Percentiles rank a stretch among this genome's conserved stretches.
Evolutionary conservation across 2,797 vertebrate species (phyloP).

Genomic region (Anabas testudineus): DNA sequence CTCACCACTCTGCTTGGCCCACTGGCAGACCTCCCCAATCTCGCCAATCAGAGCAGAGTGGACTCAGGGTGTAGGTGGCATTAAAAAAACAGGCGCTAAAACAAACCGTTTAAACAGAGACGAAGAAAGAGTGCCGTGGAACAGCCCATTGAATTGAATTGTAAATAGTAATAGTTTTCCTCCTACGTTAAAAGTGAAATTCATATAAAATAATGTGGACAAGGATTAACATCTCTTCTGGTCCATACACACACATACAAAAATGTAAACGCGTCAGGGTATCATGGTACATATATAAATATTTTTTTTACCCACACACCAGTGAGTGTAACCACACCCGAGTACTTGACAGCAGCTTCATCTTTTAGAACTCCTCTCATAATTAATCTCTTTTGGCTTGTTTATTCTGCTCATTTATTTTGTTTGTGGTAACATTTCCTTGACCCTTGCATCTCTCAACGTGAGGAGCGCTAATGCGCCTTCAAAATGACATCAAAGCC

Average conservation of each 20-base stretch:
- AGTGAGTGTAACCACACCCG: conserved; percentile 2
- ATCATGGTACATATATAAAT: background rate
- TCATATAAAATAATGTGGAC: too few species aligned
- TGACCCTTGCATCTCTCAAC: conserved; percentile 48
- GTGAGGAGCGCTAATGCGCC: conserved; percentile 41
- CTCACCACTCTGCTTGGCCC: too few species aligned
- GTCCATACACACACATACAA: background rate
- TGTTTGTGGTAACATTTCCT: conserved; percentile 50
- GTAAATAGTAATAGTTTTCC: too few species aligned
- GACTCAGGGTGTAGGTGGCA: too few species aligned
- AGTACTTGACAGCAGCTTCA: conserved; percentile 38
- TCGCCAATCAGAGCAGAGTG: too few species aligned
- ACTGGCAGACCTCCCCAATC: too few species aligned
- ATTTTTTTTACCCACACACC: background rate
- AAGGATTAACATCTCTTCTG: background rate
- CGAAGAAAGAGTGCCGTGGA: too few species aligned
- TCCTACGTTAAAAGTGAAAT: too few species aligned
- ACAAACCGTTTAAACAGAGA: too few species aligned
- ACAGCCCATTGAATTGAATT: too few species aligned
- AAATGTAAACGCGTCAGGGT: background rate
- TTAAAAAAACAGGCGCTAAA: too few species aligned
- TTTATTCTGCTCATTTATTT: conserved; percentile 55
- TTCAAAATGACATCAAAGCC: conserved; percentile 59
- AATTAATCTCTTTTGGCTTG: conserved; percentile 53
- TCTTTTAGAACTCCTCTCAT: conserved; percentile 25